These are phyloP conservation scores for Agraylea sexmaculata DNA, from an alignment of 1,140 invertebrate species.

Conservation along the genomic window DNA sequence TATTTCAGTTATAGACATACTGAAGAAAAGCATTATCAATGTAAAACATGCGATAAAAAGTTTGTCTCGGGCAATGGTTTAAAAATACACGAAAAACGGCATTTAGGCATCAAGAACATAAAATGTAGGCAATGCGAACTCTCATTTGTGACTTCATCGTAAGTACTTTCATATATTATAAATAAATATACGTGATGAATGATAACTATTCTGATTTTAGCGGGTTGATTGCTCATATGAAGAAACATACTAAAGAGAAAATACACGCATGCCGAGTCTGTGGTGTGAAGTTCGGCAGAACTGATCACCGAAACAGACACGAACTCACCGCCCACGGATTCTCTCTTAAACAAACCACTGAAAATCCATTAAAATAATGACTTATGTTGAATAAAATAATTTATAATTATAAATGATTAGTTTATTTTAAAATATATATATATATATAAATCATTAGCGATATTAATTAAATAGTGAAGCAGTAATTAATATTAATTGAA, in stretches of 20 bases:
- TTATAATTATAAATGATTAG: no score
- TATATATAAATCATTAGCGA: no score
- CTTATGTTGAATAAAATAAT: no score
- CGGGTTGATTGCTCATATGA: slow-evolving; percentile 28
- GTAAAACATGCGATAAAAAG: slow-evolving; percentile 15
- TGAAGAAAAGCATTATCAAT: slow-evolving; percentile 15
- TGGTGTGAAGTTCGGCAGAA: slow-evolving; percentile 30
- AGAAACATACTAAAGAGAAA: slow-evolving; percentile 33
- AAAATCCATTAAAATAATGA: no score
- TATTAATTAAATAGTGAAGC: no score
- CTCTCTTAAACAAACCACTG: no score
- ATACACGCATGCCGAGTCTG: slow-evolving; percentile 31
- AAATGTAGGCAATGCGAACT: slow-evolving; percentile 15
- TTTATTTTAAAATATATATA: no score
- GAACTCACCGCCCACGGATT: slow-evolving; percentile 30
- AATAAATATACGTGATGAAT: background rate
- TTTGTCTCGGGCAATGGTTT: slow-evolving; percentile 16
- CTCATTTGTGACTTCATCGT: slow-evolving; percentile 16
- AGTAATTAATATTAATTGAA: slow-evolving; percentile 6
- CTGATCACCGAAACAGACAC: slow-evolving; percentile 34
- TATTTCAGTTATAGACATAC: slow-evolving; percentile 18
- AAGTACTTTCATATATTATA: slow-evolving; percentile 6
- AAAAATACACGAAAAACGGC: slow-evolving; percentile 17
- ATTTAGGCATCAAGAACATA: slow-evolving; percentile 18
- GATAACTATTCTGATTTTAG: slow-evolving; percentile 20